Evolutionary conservation across 2,888 invertebrate genomes (phyloP).

Genomic region (Geophilus truncorum): DNA sequence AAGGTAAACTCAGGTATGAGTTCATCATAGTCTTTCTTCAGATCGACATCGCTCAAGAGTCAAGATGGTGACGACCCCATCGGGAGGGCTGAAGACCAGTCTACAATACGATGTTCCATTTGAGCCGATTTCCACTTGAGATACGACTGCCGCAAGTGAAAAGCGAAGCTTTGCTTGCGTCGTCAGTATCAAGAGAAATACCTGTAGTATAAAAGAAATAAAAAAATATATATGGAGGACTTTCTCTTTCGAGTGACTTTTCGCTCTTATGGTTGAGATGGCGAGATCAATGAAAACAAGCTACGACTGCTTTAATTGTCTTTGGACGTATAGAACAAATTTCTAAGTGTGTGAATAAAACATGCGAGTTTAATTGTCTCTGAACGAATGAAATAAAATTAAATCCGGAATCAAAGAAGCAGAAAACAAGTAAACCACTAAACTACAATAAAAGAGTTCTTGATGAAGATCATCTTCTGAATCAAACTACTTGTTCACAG

Average conservation of each 20-base stretch:
- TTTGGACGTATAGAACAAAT: neutral
- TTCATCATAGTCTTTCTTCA: neutral
- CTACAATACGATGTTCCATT: neutral
- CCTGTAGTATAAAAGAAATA: neutral
- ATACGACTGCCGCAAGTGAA: conserved; percentile 7
- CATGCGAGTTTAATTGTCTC: neutral
- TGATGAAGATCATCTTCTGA: neutral
- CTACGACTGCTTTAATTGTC: neutral
- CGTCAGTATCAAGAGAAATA: neutral
- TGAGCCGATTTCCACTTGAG: conserved; percentile 10
- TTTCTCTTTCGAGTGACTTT: too few relatives aligned
- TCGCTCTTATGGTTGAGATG: neutral
- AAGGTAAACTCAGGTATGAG: neutral
- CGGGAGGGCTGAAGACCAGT: neutral
- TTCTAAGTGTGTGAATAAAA: neutral
- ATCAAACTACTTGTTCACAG: neutral
- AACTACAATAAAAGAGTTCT: too few relatives aligned
- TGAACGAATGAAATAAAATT: neutral
- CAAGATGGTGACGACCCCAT: neutral
- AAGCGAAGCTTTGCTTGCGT: neutral
- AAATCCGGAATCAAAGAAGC: neutral
- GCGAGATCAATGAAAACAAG: neutral
- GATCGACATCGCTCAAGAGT: neutral
- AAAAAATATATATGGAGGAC: too few relatives aligned
- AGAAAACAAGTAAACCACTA: too few relatives aligned